A percentile compares a stretch with the other conserved stretches of the same genome.
phyloP scores from a whole-genome alignment of 2,113 vertebrate genomes.

The Ibidorhyncha struthersii region DNA sequence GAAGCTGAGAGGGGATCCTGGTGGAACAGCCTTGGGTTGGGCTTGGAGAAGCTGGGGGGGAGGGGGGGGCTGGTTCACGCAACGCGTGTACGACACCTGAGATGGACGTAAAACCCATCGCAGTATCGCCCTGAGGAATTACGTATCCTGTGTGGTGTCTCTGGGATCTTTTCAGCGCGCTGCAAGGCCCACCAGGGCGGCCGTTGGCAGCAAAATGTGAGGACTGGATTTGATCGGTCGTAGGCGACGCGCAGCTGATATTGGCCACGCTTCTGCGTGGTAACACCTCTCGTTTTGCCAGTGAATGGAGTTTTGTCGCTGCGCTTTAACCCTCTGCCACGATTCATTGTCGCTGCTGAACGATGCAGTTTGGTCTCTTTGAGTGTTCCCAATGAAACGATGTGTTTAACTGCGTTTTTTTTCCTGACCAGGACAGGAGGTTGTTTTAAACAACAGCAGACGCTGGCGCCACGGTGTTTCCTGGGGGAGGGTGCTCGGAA shows the following conservation, averaged over 20 bases:
- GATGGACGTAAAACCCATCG: background rate
- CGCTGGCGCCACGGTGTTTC: background rate
- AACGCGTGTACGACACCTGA: background rate
- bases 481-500: background rate
- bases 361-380: background rate
- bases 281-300: background rate
- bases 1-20: conserved; percentile 11
- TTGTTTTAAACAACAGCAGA: background rate
- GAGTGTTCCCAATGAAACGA: accelerated
- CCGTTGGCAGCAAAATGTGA: background rate
- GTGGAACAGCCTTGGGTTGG: background rate
- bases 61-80: background rate
- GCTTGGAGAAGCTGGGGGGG: background rate
- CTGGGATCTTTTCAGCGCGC: background rate
- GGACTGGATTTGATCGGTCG: background rate
- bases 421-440: background rate
- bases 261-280: background rate
- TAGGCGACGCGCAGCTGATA: background rate
- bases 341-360: accelerated
- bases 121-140: background rate
- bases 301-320: background rate
- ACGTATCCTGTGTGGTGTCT: background rate
- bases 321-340: background rate
- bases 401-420: background rate
- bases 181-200: background rate